These are phyloP conservation scores for Sakesphorus luctuosus DNA, from an alignment of 2,113 vertebrate species.

Conservation along the genomic window DNA sequence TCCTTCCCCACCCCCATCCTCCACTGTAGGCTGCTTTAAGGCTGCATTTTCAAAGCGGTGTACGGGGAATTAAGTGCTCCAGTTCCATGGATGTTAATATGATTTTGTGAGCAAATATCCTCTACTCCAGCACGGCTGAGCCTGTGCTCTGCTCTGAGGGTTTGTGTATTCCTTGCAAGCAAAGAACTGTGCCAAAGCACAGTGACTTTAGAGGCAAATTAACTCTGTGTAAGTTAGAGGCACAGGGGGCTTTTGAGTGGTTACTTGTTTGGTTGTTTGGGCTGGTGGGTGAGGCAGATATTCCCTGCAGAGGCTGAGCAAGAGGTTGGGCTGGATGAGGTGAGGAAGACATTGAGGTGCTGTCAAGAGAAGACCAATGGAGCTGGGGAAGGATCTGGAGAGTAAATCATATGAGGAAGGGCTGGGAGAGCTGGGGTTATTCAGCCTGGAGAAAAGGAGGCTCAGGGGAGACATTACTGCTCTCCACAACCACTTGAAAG, in stretches of 20 bases:
- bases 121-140: background rate
- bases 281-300: background rate
- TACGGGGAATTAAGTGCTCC: constrained; percentile 38
- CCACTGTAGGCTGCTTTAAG: background rate
- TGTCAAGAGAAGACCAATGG: rapidly evolving
- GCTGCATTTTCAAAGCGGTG: constrained; percentile 7
- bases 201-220: background rate
- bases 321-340: background rate
- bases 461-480: background rate
- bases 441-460: background rate
- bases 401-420: background rate
- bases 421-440: background rate
- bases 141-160: background rate
- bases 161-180: background rate
- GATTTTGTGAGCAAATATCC: constrained; percentile 54
- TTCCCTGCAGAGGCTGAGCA: background rate
- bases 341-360: background rate
- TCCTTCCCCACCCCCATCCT: background rate
- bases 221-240: background rate
- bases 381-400: background rate
- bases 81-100: background rate
- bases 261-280: background rate
- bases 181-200: background rate
- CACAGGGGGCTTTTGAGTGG: background rate
- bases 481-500: background rate